Percentiles rank a stretch among this genome's conserved stretches.
These are phyloP conservation scores for Atlantisia rogersi DNA, from an alignment of 2,113 vertebrate species.

Conservation along the genomic window DNA sequence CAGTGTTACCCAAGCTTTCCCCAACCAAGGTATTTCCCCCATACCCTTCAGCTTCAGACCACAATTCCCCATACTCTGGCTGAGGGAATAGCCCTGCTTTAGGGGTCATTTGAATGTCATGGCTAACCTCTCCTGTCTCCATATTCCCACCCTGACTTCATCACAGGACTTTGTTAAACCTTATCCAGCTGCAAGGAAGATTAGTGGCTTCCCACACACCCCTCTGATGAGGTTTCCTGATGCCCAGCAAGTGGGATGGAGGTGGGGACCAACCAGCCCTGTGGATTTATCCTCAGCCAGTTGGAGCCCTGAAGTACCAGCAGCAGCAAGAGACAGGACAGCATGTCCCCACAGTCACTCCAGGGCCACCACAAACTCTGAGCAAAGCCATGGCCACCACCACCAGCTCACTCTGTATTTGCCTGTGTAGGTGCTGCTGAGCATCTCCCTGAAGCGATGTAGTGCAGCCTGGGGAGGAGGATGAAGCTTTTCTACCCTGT, in stretches of 20 bases:
- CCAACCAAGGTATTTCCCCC: background rate
- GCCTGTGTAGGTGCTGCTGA: background rate
- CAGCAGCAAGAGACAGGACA: background rate
- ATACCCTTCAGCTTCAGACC: background rate
- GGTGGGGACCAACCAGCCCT: fast-evolving
- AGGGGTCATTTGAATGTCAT: background rate
- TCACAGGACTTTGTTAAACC: background rate
- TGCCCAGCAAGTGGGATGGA: background rate
- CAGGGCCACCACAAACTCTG: background rate
- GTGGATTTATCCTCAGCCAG: fast-evolving
- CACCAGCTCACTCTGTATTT: fast-evolving
- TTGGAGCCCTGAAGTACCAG: background rate
- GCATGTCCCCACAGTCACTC: background rate
- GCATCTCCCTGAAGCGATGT: background rate
- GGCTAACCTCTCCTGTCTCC: background rate
- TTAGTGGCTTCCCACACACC: background rate
- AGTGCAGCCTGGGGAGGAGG: background rate
- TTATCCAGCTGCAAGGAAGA: background rate
- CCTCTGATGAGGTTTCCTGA: fast-evolving
- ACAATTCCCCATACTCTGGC: fast-evolving
- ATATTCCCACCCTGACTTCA: background rate
- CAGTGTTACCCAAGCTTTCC: background rate
- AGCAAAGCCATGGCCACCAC: background rate
- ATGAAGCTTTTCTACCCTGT: fast-evolving
- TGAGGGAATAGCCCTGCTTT: background rate